Evolutionary conservation across 2,113 vertebrate species (phyloP).

Genomic region (Thinocorus orbignyianus): DNA sequence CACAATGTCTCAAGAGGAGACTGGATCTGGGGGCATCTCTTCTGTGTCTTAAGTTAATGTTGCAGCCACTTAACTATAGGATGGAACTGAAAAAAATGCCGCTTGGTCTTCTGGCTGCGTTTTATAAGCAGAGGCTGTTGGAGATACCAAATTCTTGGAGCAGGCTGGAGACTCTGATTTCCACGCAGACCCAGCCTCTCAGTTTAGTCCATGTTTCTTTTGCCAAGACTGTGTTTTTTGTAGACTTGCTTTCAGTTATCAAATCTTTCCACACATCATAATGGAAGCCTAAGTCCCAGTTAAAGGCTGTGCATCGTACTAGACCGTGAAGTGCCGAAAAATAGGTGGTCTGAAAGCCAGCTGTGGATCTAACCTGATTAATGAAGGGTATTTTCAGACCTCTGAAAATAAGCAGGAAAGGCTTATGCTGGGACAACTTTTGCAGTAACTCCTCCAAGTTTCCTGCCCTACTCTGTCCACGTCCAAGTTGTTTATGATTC

Average conservation of each 20-base stretch:
- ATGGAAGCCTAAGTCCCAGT: neutral
- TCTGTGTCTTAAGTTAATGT: neutral
- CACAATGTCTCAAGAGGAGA: neutral
- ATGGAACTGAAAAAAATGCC: neutral
- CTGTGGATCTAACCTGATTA: neutral
- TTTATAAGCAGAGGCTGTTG: neutral
- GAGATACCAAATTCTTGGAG: neutral
- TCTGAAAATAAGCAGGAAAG: neutral
- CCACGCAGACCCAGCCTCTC: accelerated
- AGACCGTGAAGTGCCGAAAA: neutral
- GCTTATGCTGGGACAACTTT: accelerated
- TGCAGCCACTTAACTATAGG: neutral
- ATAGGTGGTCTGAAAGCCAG: neutral
- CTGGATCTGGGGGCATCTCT: neutral
- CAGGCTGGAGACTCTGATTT: neutral
- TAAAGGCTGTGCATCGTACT: neutral
- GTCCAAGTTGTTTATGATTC: neutral
- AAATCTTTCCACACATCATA: neutral
- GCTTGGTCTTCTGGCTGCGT: neutral
- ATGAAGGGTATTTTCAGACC: neutral
- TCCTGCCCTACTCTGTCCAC: neutral
- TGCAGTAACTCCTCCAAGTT: neutral
- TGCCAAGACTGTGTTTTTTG: neutral
- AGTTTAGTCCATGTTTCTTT: neutral
- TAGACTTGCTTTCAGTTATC: neutral